Evolutionary conservation across 2,113 vertebrate genomes (phyloP).

Genomic region (Perca schrenkii): DNA sequence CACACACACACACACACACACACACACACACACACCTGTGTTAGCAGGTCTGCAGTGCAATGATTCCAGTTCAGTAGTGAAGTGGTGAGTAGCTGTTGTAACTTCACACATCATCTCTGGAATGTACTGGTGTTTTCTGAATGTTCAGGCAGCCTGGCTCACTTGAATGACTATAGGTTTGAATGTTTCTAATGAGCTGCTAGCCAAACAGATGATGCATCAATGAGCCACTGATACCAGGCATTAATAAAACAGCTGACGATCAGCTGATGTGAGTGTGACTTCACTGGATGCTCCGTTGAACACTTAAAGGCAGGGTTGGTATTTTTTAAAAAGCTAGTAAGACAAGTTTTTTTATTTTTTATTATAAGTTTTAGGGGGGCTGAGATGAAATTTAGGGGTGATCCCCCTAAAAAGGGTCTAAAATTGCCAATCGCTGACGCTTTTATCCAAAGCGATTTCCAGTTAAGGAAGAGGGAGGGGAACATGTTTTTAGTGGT

Average conservation of each 20-base stretch:
- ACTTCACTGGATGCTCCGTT: not conserved
- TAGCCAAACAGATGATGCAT: not conserved
- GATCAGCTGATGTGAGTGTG: not conserved
- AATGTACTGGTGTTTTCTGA: not conserved
- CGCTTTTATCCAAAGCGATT: too few species aligned
- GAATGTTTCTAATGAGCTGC: not conserved
- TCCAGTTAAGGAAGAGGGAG: too few species aligned
- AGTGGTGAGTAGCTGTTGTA: conserved; percentile 21
- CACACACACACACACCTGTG: not conserved
- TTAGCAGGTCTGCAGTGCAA: conserved; percentile 19
- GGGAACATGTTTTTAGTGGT: too few species aligned
- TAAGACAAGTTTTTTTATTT: too few species aligned
- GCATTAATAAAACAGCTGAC: not conserved
- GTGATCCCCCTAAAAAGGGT: too few species aligned
- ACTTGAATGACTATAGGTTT: not conserved
- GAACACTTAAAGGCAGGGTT: not conserved
- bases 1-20: conserved; percentile 21
- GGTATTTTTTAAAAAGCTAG: too few species aligned
- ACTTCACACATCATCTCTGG: not conserved
- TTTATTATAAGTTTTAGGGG: too few species aligned
- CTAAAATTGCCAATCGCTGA: too few species aligned
- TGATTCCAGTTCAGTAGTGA: conserved; percentile 34
- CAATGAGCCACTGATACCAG: not conserved
- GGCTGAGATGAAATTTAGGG: too few species aligned
- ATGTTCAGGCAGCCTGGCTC: not conserved